phyloP scores from a whole-genome alignment of 2,888 invertebrate genomes.

The Ferrisia virgata region DNA sequence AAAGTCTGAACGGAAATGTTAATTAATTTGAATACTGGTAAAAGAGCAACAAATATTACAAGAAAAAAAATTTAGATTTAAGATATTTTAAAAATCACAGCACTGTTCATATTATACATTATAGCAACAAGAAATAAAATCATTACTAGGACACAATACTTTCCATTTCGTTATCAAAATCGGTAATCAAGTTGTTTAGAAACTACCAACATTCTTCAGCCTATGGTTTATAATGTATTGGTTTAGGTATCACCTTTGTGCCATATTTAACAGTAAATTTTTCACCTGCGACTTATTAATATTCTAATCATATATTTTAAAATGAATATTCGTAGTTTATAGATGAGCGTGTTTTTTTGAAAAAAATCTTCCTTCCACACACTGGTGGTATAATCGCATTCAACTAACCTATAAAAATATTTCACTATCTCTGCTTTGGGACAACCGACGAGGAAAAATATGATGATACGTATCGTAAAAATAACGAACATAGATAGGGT shows the following conservation, averaged over 20 bases:
- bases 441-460: no score
- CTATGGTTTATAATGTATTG: background rate
- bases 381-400: no score
- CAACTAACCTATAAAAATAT: no score
- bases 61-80: background rate
- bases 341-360: no score
- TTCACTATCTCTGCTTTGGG: no score
- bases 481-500: no score
- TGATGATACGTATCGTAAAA: no score
- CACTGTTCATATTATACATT: no score
- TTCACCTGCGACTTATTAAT: background rate
- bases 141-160: background rate
- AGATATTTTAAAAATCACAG: no score
- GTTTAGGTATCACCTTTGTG: background rate
- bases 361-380: no score
- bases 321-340: background rate
- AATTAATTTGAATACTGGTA: background rate
- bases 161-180: background rate
- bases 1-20: background rate
- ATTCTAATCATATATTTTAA: background rate
- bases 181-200: background rate
- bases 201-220: background rate
- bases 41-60: background rate
- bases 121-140: background rate
- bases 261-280: background rate